A percentile compares a stretch with the other conserved stretches of the same genome.
Evolutionary conservation across 2,888 invertebrate genomes (phyloP).

Genomic region (Drosophila anomelani): DNA sequence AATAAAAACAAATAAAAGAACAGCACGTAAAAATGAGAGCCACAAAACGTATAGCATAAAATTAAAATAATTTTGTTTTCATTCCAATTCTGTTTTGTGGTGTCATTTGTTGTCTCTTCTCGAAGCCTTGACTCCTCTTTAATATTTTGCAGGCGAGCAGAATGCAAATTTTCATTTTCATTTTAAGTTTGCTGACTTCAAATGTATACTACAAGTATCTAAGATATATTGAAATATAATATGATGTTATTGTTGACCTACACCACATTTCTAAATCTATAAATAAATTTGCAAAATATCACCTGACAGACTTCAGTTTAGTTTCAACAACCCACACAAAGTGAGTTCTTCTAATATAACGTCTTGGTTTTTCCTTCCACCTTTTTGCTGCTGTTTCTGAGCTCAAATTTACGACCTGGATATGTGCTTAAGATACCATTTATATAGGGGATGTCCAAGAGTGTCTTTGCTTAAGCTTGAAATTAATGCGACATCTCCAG

Average conservation of each 20-base stretch:
- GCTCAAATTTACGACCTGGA: slow-evolving; percentile 59
- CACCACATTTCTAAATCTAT: background rate
- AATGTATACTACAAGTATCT: background rate
- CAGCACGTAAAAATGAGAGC: slow-evolving; percentile 6
- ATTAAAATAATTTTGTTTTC: slow-evolving; percentile 61
- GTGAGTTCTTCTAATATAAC: slow-evolving; percentile 12
- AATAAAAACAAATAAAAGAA: slow-evolving; percentile 6
- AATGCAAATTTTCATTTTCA: slow-evolving; percentile 63
- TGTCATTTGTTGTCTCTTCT: slow-evolving; percentile 55
- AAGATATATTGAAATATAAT: background rate
- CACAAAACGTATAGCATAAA: slow-evolving; percentile 54
- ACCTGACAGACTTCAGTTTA: background rate
- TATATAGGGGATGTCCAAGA: slow-evolving; percentile 44
- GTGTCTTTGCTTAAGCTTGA: slow-evolving; percentile 61
- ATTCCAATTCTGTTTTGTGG: slow-evolving; percentile 54
- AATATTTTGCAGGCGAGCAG: slow-evolving; percentile 58
- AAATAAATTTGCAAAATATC: background rate
- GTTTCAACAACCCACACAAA: background rate
- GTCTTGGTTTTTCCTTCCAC: slow-evolving; percentile 11
- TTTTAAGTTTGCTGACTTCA: slow-evolving; percentile 24
- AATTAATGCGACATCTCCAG: slow-evolving; percentile 68
- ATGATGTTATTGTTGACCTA: background rate
- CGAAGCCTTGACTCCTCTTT: slow-evolving; percentile 22
- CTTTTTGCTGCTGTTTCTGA: slow-evolving; percentile 3
- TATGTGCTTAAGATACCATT: slow-evolving; percentile 67